Evolutionary conservation across 1,140 invertebrate species (phyloP), one percentile per base, ranked within the genome.

Genomic region (Drosophila ambigua): DNA sequence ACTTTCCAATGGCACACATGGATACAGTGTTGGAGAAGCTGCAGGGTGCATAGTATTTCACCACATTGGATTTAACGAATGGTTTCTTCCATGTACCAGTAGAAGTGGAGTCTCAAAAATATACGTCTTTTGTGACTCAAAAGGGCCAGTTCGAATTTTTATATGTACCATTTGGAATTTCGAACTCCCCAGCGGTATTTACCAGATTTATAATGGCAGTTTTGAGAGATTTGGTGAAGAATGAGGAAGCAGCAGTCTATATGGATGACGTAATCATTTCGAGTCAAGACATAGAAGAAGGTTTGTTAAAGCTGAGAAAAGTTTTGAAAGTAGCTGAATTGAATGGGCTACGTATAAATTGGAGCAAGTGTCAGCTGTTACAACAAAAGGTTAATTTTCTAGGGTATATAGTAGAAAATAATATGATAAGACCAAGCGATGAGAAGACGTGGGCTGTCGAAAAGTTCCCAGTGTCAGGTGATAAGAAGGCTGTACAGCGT

Each of bases 71-170:
- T 15, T 50, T 60, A 9, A 51, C n/a, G 4, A 51, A 51, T 51
- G 23, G 23, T 20, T 39, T 51, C 39, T 51, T 51, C 28, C 20
- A 60, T 16, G 23, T 50, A 1, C 9, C 31, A 9, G 46, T 26
- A n/a, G 49, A 28, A 11, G 5, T 9, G 39, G 46, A 51, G 24
- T 60, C 46, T 4, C 35, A 51, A 9, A 61, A 61, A n/a, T 39
- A 51, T 24, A 51, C 23, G 4, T 41, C n/a, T 13, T 61, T 51
- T 11, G 23, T 58, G 5, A 45, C 55, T 11, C 24, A 44, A 5
- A 58, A n/a, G 28, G 55, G 24, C 5, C 46, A 51, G 9, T 41
- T 24, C 6, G 46, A 50, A n/a, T 60, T 50, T n/a, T 9, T 50
- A 8, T 49, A 5, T 26, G 26, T 26, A 26, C 26, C 26, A 23